These are phyloP conservation scores for Cromileptes altivelis DNA, from an alignment of 2,113 vertebrate species.

Conservation along the genomic window DNA sequence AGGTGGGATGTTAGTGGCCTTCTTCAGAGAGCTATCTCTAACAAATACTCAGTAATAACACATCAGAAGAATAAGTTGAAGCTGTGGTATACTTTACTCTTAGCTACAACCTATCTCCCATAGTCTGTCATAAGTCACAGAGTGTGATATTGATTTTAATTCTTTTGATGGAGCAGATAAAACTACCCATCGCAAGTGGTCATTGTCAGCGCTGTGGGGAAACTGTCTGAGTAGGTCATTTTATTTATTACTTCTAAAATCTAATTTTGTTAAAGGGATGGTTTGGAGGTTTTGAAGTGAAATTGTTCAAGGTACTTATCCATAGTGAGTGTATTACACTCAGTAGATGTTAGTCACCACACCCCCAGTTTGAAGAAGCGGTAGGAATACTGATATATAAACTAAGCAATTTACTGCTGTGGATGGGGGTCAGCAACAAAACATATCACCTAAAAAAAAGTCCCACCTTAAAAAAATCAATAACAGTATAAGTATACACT, in stretches of 20 bases:
- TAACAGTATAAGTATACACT: too few relatives aligned
- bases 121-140: background rate
- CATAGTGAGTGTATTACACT: too few relatives aligned
- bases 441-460: too few relatives aligned
- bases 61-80: slow-evolving; percentile 47
- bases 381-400: too few relatives aligned
- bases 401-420: too few relatives aligned
- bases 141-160: background rate
- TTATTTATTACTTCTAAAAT: background rate
- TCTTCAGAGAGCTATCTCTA: slow-evolving; percentile 39
- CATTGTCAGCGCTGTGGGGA: background rate
- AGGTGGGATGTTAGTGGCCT: slow-evolving; percentile 29
- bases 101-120: background rate
- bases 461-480: too few relatives aligned
- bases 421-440: too few relatives aligned
- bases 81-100: background rate
- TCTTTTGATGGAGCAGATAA: slow-evolving; percentile 1
- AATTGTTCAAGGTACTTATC: too few relatives aligned
- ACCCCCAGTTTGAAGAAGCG: too few relatives aligned
- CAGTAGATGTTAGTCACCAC: too few relatives aligned
- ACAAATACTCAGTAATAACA: slow-evolving; percentile 60
- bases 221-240: background rate
- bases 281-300: too few relatives aligned
- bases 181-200: background rate
- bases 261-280: too few relatives aligned